Base-by-base conservation (phyloP, 2,888 invertebrate genomes). In the Nomada flava region DNA sequence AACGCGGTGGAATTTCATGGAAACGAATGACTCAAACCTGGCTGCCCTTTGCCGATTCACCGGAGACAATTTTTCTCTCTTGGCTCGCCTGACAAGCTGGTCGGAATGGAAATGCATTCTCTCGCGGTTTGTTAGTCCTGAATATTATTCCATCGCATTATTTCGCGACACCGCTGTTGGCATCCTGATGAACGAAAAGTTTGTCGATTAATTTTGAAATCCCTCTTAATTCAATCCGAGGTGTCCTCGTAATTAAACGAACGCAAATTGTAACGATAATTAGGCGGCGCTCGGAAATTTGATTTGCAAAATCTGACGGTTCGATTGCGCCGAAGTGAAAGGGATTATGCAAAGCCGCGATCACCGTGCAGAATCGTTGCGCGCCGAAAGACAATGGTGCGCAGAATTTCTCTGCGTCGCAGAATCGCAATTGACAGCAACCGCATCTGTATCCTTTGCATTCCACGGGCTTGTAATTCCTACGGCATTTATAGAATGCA, bases 391-490 rank as follows among this genome's bases (percentile, higher is more conserved):
- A 80, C 79, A 68, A 75, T 78, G 52, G 18, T 11, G 52, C 57
- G 47, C 9, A 59, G 62, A 55, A 76, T 23, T 55, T 47, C 47
- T 47, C 36, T 42, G 44, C 78, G 57, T 53, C 60, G 64, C 15
- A 13, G 47, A 67, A 36, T 71, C 68, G 67, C 74, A 79, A 64
- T 36, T 59, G 64, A 71, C 80, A 59, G 71, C 80, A 42, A 70
- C 47, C 53, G 80, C 72, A 52, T 68, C 74, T 42, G 74, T 64
- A 74, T 79, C 81, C 59, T 62, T 67, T 82, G 59, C 82, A 80
- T 82, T 82, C 81, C 81, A 57, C 55, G 60, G 74, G 79, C 60
- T 70, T 78, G 78, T 78, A 78, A 78, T 81, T 81, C 73, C 73
- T 73, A 69, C 23, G 79, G 81, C 78, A 73, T 78, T 78, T 69